Percentiles rank a stretch among this genome's conserved stretches.
phyloP scores from a whole-genome alignment of 2,888 invertebrate species.

The Apodemia duryi region DNA sequence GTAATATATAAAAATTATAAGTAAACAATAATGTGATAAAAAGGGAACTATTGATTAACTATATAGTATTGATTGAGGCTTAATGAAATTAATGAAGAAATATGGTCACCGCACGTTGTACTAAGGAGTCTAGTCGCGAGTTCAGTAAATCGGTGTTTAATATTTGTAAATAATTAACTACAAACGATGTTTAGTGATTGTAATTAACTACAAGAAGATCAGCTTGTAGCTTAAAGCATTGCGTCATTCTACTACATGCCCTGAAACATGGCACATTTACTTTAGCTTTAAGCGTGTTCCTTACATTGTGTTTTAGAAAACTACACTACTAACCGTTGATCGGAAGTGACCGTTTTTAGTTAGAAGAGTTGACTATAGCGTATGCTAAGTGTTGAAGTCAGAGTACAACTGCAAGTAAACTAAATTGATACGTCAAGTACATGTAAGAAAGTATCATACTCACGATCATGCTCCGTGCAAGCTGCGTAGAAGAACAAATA shows the following conservation, averaged over 20 bases:
- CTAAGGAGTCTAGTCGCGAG: too few relatives aligned
- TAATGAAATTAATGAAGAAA: too few relatives aligned
- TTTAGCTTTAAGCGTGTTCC: constrained; percentile 22
- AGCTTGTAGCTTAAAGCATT: constrained; percentile 26
- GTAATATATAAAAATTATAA: neutral
- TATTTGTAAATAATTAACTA: neutral
- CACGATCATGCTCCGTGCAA: constrained; percentile 95
- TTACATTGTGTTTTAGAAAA: constrained; percentile 29
- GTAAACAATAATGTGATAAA: too few relatives aligned
- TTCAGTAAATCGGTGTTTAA: too few relatives aligned
- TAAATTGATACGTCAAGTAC: constrained; percentile 29
- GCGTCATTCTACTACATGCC: constrained; percentile 39
- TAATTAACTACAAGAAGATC: constrained; percentile 13
- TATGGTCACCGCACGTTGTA: too few relatives aligned
- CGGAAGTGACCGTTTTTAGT: neutral
- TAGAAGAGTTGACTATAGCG: constrained; percentile 17
- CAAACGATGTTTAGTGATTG: constrained; percentile 27
- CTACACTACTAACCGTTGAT: constrained; percentile 42
- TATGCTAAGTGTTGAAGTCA: constrained; percentile 35
- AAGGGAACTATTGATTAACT: too few relatives aligned
- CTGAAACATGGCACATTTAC: constrained; percentile 24
- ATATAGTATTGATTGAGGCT: too few relatives aligned
- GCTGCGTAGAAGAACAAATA: constrained; percentile 84
- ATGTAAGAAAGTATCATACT: constrained; percentile 78
- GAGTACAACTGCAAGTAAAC: constrained; percentile 16